Conservation (phyloP, 2,888 invertebrate genomes). For the Andrena haemorrhoa region DNA sequence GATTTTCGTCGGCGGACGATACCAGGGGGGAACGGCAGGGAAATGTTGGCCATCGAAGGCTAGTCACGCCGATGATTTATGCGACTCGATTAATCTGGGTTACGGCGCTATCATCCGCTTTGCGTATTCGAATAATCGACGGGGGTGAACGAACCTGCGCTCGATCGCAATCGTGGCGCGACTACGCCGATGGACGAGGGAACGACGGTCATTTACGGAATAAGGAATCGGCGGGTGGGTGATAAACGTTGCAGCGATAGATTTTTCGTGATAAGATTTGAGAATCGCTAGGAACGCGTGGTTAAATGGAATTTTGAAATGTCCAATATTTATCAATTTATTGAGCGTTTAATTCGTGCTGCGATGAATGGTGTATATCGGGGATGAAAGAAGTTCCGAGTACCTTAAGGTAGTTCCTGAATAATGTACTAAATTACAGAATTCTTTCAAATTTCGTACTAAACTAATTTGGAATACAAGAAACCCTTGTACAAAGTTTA, state of each 20-base stretch:
- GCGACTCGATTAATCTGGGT: slow-evolving; percentile 74
- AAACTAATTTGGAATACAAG: too few species aligned
- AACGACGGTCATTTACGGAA: neutral
- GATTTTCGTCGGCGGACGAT: slow-evolving; percentile 40
- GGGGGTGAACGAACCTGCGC: slow-evolving; percentile 73
- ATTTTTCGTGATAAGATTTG: neutral
- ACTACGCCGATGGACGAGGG: slow-evolving; percentile 9
- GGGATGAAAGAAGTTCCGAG: neutral
- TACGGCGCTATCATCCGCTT: slow-evolving; percentile 68
- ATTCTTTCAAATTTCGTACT: too few species aligned
- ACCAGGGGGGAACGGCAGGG: slow-evolving; percentile 17
- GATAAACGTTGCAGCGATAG: slow-evolving; percentile 1
- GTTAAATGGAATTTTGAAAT: neutral
- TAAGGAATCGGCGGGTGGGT: neutral
- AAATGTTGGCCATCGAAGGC: slow-evolving; percentile 54
- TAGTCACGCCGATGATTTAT: slow-evolving; percentile 58
- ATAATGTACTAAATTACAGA: too few species aligned
- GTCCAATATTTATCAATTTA: neutral
- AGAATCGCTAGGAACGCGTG: neutral
- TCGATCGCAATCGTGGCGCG: slow-evolving; percentile 53
- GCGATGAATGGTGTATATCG: neutral
- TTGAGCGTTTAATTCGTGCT: neutral
- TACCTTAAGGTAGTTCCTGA: too few species aligned
- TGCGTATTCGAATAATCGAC: slow-evolving; percentile 73
- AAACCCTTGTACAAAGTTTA: too few species aligned